Conservation (phyloP, 2,797 vertebrate species). For the Pagetopsis macropterus region DNA sequence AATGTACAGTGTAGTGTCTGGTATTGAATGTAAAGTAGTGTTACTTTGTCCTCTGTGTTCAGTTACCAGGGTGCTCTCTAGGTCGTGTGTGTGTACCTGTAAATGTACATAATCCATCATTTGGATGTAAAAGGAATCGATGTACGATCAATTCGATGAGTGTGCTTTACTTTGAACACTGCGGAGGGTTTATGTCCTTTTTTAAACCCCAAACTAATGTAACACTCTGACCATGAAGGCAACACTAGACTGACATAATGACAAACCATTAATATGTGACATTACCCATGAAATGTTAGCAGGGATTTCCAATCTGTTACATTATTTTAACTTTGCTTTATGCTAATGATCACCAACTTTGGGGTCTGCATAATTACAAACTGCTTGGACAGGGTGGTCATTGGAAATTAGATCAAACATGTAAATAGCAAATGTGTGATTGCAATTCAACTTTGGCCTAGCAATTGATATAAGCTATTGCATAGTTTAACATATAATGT, state of each 20-base stretch:
- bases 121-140: conserved; percentile 60
- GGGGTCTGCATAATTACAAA: conserved; percentile 48
- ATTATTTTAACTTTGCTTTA: conserved; percentile 60
- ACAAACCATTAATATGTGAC: conserved; percentile 61
- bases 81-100: conserved; percentile 59
- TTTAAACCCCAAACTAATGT: conserved; percentile 50
- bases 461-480: conserved; percentile 58
- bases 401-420: conserved; percentile 50
- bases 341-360: conserved; percentile 51
- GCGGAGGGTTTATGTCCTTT: conserved; percentile 35
- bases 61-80: conserved; percentile 75
- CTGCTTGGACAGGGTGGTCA: conserved; percentile 38
- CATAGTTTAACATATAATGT: conserved; percentile 69
- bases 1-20: conserved; percentile 82
- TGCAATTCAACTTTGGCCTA: conserved; percentile 55
- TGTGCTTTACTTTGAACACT: conserved; percentile 59
- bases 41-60: conserved; percentile 68
- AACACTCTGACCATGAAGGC: conserved; percentile 52
- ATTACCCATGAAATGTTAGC: conserved; percentile 72
- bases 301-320: conserved; percentile 73
- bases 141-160: conserved; percentile 46
- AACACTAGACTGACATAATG: conserved; percentile 39
- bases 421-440: conserved; percentile 63
- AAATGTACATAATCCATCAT: conserved; percentile 62
- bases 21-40: conserved; percentile 75